Conservation (phyloP, 1,140 invertebrate species). For the Drosophila albomicans region DNA sequence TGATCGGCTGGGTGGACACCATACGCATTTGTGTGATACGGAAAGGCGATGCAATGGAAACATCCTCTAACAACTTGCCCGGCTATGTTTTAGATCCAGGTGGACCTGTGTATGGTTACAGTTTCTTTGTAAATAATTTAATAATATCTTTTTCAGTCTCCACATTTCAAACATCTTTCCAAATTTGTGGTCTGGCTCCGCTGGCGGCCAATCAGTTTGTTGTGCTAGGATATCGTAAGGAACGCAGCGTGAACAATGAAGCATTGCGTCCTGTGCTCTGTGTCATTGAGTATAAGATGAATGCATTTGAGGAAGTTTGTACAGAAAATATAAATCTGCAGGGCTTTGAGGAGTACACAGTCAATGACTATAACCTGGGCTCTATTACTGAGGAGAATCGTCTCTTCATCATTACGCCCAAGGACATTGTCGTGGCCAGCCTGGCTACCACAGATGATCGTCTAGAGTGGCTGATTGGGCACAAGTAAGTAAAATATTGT, state of each 20-base stretch:
- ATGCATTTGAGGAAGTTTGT: conserved; percentile 91
- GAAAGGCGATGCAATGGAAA: conserved; percentile 89
- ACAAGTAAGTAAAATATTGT: too few species aligned
- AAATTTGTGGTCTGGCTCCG: conserved; percentile 96
- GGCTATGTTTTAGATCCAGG: conserved; percentile 92
- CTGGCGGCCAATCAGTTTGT: conserved; percentile 90
- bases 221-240: conserved; percentile 91
- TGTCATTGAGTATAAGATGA: conserved; percentile 93
- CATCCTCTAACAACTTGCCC: conserved; percentile 89
- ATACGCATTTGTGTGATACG: conserved; percentile 94
- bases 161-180: conserved; percentile 96
- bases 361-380: conserved; percentile 61
- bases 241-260: conserved; percentile 88
- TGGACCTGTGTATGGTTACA: conserved; percentile 46
- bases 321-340: conserved; percentile 91
- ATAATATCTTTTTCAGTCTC: conserved; percentile 86
- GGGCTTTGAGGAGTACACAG: conserved; percentile 93
- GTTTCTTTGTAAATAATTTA: too few species aligned
- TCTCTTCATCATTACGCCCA: too few species aligned
- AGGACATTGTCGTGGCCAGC: too few species aligned
- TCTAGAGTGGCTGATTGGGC: conserved; percentile 91
- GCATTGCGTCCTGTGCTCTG: conserved; percentile 93
- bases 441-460: conserved; percentile 95
- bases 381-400: too few species aligned
- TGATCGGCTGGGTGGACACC: conserved; percentile 97